These are phyloP conservation scores for Hoplostethus mediterraneus DNA, from an alignment of 2,797 vertebrate genomes.

Conservation along the genomic window DNA sequence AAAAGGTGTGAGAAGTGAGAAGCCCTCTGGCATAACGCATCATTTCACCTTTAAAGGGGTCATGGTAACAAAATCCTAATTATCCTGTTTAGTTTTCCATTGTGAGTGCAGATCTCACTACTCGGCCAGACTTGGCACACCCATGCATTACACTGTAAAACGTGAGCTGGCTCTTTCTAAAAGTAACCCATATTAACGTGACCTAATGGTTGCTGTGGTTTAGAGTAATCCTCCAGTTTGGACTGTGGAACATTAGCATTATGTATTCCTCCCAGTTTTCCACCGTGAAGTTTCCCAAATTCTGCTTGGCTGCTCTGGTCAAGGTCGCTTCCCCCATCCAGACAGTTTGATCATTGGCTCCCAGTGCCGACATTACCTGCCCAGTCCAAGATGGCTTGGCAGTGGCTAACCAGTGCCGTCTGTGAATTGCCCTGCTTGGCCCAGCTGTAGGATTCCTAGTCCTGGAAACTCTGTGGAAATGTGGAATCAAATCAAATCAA, in stretches of 20 bases:
- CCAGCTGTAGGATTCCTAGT: slow-evolving; percentile 11
- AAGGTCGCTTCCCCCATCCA: slow-evolving; percentile 61
- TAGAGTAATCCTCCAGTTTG: slow-evolving; percentile 46
- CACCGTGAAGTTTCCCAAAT: slow-evolving; percentile 38
- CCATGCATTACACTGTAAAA: slow-evolving; percentile 57
- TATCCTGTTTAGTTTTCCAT: slow-evolving; percentile 49
- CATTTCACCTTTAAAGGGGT: slow-evolving; percentile 52
- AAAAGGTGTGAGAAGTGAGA: slow-evolving; percentile 45
- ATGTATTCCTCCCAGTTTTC: slow-evolving; percentile 61
- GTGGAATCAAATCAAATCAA: too few relatives aligned
- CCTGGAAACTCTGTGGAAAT: slow-evolving; percentile 4
- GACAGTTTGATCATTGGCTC: slow-evolving; percentile 62
- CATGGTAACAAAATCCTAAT: slow-evolving; percentile 50
- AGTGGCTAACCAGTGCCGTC: slow-evolving; percentile 13
- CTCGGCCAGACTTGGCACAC: slow-evolving; percentile 57
- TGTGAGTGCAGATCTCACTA: slow-evolving; percentile 60
- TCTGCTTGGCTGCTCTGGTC: slow-evolving; percentile 59
- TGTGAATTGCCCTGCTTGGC: slow-evolving; percentile 40
- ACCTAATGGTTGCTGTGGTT: slow-evolving; percentile 57
- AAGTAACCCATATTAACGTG: slow-evolving; percentile 42
- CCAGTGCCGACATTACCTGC: slow-evolving; percentile 55
- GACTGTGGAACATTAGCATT: slow-evolving; percentile 50
- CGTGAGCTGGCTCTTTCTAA: slow-evolving; percentile 40
- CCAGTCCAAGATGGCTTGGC: slow-evolving; percentile 60
- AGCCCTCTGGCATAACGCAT: slow-evolving; percentile 19